Evolutionary conservation across 2,888 invertebrate genomes (phyloP).

Genomic region (Sphaeridia pumilis): DNA sequence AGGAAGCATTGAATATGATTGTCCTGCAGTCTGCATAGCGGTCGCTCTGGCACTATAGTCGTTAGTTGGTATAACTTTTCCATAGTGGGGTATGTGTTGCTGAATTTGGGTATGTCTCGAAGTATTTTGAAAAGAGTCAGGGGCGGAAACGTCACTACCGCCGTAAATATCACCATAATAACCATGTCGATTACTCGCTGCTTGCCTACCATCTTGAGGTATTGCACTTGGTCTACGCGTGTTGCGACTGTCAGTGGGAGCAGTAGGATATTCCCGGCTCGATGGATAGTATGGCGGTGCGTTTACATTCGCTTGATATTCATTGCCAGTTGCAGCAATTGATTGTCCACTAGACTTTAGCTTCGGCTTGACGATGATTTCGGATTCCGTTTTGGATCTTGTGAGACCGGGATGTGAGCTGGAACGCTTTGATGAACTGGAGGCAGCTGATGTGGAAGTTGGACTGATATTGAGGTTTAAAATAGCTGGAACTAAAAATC

Average conservation of each 20-base stretch:
- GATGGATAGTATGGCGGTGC: background rate
- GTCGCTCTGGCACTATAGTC: background rate
- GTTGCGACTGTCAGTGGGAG: background rate
- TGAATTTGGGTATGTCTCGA: background rate
- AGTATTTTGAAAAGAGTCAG: too few species aligned
- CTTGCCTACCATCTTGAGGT: too few species aligned
- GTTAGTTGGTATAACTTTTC: background rate
- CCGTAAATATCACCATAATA: background rate
- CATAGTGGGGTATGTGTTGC: background rate
- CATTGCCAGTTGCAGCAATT: background rate
- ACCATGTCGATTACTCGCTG: too few species aligned
- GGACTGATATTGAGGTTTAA: conserved; percentile 5
- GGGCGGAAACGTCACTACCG: background rate
- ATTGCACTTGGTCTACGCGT: too few species aligned
- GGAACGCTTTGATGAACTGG: background rate
- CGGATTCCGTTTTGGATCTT: conserved; percentile 32
- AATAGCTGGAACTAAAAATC: too few species aligned
- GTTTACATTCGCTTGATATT: background rate
- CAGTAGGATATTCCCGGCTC: background rate
- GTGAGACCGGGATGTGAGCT: conserved; percentile 8
- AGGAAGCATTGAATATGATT: too few species aligned
- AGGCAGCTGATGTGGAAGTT: background rate
- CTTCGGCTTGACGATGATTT: conserved; percentile 30
- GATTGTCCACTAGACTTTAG: conserved; percentile 9
- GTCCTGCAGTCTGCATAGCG: background rate